phyloP scores from a whole-genome alignment of 2,888 invertebrate species.

The Anthophora plumipes region DNA sequence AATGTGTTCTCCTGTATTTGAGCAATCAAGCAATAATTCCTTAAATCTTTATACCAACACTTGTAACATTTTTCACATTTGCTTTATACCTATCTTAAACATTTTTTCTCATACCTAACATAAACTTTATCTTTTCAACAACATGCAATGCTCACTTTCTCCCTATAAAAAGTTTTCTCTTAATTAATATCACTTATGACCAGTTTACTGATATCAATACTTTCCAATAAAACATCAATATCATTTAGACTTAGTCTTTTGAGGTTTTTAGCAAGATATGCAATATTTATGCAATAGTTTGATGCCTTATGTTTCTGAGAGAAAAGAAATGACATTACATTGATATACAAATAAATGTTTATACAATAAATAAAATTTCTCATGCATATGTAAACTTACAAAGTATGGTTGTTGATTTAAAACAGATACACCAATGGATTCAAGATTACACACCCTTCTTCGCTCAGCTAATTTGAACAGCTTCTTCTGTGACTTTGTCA shows the following conservation, averaged over 20 bases:
- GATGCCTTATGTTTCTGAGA: not conserved
- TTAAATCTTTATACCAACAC: conserved; percentile 2
- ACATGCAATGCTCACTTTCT: not conserved
- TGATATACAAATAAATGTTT: not conserved
- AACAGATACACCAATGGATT: not conserved
- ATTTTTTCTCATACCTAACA: not conserved
- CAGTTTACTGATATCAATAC: conserved; percentile 21
- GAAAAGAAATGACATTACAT: not conserved
- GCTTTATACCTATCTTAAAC: not conserved
- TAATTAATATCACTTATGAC: not conserved
- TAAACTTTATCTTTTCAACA: conserved; percentile 9
- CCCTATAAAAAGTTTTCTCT: not conserved
- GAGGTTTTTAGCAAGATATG: not conserved
- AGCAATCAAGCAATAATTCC: not conserved
- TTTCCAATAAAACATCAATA: conserved; percentile 3
- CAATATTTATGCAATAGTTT: not conserved
- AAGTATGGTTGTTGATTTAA: not conserved
- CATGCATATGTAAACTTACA: not conserved
- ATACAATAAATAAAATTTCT: not conserved
- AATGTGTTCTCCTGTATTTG: not conserved
- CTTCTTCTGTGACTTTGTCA: conserved; percentile 18
- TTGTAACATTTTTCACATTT: conserved; percentile 16
- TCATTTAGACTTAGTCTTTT: conserved; percentile 7
- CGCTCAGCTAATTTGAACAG: conserved; percentile 14
- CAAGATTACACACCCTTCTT: not conserved